Conservation (phyloP, 2,888 invertebrate genomes). For the Drosophila histrio region DNA sequence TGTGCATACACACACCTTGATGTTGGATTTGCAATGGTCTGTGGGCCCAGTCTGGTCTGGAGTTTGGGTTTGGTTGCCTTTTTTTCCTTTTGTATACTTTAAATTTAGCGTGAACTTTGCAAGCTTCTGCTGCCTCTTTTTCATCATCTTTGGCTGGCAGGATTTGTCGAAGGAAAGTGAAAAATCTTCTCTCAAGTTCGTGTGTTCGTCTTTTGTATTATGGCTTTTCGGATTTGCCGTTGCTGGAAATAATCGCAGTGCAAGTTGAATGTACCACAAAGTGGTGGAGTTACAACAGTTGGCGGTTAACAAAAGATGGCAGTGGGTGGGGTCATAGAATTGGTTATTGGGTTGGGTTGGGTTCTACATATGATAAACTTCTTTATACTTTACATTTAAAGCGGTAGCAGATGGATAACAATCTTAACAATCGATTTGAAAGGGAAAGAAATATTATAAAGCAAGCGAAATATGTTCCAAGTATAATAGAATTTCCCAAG, state of each 20-base stretch:
- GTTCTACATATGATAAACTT: conserved; percentile 7
- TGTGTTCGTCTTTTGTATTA: conserved; percentile 39
- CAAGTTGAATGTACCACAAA: conserved; percentile 56
- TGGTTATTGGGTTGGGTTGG: conserved; percentile 28
- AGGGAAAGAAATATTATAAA: neutral
- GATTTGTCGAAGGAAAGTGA: conserved; percentile 65
- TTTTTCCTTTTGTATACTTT: conserved; percentile 46
- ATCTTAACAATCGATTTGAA: neutral
- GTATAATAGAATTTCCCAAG: neutral
- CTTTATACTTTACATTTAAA: conserved; percentile 4
- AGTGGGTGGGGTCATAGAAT: neutral
- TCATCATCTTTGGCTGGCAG: conserved; percentile 18
- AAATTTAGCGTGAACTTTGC: conserved; percentile 62
- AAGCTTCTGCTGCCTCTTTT: conserved; percentile 13
- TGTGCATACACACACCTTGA: conserved; percentile 58
- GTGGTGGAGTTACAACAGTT: conserved; percentile 29
- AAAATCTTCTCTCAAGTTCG: conserved; percentile 49
- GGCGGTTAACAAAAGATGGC: neutral
- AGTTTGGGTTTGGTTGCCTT: conserved; percentile 4
- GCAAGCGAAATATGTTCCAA: neutral
- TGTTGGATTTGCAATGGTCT: conserved; percentile 9
- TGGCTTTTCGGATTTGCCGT: conserved; percentile 28
- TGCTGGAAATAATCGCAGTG: conserved; percentile 48
- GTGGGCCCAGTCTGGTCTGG: neutral
- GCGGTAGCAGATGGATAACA: conserved; percentile 7